phyloP scores from a whole-genome alignment of 2,888 invertebrate species.

The Lithophane socia region DNA sequence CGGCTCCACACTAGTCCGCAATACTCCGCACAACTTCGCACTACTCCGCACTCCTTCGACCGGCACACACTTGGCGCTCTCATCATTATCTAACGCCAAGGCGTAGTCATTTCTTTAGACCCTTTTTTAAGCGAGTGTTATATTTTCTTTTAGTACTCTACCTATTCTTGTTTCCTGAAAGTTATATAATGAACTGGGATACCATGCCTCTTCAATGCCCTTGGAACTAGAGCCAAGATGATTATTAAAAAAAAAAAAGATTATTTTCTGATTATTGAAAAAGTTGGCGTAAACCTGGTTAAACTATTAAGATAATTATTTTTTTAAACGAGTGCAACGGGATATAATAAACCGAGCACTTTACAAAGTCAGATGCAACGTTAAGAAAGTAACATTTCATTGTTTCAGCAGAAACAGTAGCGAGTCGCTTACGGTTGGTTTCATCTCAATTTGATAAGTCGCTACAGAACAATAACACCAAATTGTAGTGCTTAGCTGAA shows the following conservation, averaged over 20 bases:
- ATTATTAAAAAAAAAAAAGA: too few relatives aligned
- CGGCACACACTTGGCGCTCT: conserved; percentile 52
- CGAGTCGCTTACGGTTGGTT: conserved; percentile 54
- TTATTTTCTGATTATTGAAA: too few relatives aligned
- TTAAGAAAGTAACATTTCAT: conserved; percentile 32
- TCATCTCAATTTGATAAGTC: conserved; percentile 60
- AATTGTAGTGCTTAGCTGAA: conserved; percentile 62
- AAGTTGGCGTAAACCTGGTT: too few relatives aligned
- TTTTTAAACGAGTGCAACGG: not conserved
- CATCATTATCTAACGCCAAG: conserved; percentile 63
- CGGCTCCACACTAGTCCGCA: conserved; percentile 39
- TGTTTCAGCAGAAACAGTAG: conserved; percentile 43
- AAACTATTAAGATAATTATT: too few relatives aligned
- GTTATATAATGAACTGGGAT: too few relatives aligned
- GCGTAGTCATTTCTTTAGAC: conserved; percentile 22
- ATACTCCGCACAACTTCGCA: conserved; percentile 13
- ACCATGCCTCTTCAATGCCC: too few relatives aligned
- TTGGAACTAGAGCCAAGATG: too few relatives aligned
- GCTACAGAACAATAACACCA: conserved; percentile 56
- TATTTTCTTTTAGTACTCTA: not conserved
- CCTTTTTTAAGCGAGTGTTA: conserved; percentile 19
- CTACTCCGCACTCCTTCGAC: conserved; percentile 42
- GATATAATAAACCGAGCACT: conserved; percentile 5
- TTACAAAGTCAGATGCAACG: conserved; percentile 5
- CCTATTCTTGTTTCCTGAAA: not conserved